These are phyloP conservation scores for Spisula solida DNA, from an alignment of 2,888 invertebrate genomes.

Conservation along the genomic window DNA sequence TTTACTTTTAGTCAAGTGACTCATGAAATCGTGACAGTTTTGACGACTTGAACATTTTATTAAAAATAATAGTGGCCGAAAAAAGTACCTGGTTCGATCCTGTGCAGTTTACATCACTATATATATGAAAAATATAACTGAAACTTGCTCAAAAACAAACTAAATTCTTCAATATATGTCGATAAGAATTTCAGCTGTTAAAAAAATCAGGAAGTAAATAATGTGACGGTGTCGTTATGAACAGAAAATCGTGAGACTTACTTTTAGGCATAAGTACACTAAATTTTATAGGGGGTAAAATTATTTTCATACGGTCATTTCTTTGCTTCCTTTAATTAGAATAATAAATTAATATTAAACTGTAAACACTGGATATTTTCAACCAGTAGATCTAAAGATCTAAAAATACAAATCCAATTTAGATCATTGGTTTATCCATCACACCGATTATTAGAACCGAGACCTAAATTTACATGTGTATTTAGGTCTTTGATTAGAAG, in stretches of 20 bases:
- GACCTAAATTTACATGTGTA: no score
- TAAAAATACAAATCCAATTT: no score
- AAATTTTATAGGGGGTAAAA: no score
- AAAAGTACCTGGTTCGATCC: not conserved
- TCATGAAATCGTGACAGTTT: slow-evolving; percentile 10
- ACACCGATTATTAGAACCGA: no score
- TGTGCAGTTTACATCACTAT: not conserved
- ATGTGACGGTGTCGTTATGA: not conserved
- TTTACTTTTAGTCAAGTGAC: not conserved
- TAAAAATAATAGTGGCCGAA: not conserved
- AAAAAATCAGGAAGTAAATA: slow-evolving; percentile 21
- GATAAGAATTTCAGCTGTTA: slow-evolving; percentile 2
- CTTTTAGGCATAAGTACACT: not conserved
- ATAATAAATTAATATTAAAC: no score
- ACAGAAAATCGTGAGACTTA: not conserved
- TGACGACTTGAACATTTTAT: not conserved
- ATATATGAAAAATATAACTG: not conserved
- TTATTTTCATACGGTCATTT: no score
- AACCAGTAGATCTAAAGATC: no score
- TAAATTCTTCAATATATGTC: not conserved
- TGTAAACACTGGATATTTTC: no score
- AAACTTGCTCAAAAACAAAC: not conserved
- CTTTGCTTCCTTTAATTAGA: no score
- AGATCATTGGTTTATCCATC: no score
- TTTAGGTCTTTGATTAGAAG: no score